Percentiles rank a stretch among this genome's conserved stretches.
These are phyloP conservation scores for Dolichoris vasculosae DNA, from an alignment of 1,140 invertebrate species.

Conservation along the genomic window DNA sequence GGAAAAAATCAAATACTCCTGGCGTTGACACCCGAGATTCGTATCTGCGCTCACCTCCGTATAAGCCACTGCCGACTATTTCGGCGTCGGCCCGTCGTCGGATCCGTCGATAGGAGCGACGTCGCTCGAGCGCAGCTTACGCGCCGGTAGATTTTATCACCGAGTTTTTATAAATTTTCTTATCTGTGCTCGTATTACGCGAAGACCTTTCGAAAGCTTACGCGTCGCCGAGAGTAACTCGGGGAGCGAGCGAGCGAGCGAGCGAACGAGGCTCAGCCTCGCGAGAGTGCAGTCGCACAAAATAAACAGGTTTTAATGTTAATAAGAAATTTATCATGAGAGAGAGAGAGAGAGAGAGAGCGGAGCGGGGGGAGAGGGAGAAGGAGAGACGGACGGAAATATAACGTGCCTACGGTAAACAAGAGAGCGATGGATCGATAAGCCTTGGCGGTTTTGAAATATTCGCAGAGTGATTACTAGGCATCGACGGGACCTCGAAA, in stretches of 20 bases:
- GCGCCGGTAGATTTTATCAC: constrained; percentile 24
- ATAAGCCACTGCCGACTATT: neutral
- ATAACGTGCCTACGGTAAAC: neutral
- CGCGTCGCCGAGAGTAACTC: too few relatives aligned
- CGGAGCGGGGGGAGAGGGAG: neutral
- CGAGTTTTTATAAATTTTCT: neutral
- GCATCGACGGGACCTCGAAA: neutral
- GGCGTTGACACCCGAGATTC: neutral
- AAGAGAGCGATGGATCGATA: constrained; percentile 8
- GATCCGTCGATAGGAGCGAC: neutral
- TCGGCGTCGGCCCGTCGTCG: too few relatives aligned
- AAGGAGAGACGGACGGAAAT: neutral
- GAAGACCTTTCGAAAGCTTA: neutral
- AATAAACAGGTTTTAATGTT: neutral
- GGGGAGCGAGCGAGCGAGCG: too few relatives aligned
- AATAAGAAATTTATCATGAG: neutral
- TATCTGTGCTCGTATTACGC: neutral
- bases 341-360: constrained; percentile 30
- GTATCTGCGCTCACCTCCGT: neutral
- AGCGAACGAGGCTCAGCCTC: neutral
- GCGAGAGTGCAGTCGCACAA: neutral
- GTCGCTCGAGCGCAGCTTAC: too few relatives aligned
- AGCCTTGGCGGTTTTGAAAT: neutral
- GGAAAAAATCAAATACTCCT: neutral
- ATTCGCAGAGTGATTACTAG: neutral